phyloP scores from a whole-genome alignment of 1,140 invertebrate genomes.

The Drosophila novamexicana region DNA sequence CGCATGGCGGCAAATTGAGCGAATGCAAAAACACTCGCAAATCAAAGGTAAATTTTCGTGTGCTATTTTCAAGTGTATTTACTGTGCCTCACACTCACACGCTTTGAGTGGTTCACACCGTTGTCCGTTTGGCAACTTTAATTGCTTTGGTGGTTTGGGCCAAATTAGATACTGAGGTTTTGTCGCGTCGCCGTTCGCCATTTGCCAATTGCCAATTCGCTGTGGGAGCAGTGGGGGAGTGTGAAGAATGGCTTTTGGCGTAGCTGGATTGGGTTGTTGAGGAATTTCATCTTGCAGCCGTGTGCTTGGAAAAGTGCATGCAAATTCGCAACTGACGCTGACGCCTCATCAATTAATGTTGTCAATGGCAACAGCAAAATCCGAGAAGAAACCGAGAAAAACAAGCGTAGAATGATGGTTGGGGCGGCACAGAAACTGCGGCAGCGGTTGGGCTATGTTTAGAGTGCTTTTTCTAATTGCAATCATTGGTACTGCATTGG shows the following conservation, averaged over 20 bases:
- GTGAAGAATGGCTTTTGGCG: background rate
- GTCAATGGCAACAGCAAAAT: slow-evolving; percentile 47
- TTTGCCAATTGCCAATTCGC: slow-evolving; percentile 6
- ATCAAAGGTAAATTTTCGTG: slow-evolving; percentile 19
- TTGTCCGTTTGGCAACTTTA: slow-evolving; percentile 75
- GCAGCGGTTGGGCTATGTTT: background rate
- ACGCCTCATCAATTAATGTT: slow-evolving; percentile 68
- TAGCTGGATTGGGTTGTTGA: slow-evolving; percentile 1
- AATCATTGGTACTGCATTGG: no score
- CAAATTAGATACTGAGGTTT: slow-evolving; percentile 80
- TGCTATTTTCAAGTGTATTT: slow-evolving; percentile 25
- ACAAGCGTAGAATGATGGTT: background rate
- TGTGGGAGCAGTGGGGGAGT: background rate
- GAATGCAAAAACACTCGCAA: slow-evolving; percentile 13
- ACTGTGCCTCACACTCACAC: slow-evolving; percentile 1
- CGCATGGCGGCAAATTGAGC: slow-evolving; percentile 27
- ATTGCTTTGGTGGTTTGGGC: slow-evolving; percentile 82
- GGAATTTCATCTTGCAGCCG: slow-evolving; percentile 10
- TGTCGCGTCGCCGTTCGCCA: slow-evolving; percentile 65
- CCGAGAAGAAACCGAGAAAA: slow-evolving; percentile 11
- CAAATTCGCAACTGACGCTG: slow-evolving; percentile 54
- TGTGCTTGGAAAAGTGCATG: slow-evolving; percentile 29
- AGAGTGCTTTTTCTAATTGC: no score
- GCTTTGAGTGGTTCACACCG: slow-evolving; percentile 31
- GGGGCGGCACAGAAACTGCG: no score